These are phyloP conservation scores for Felis catus DNA, from an alignment of 2,113 vertebrate species.

Conservation along the genomic window F.catus_Fca126_mat1.0 CM031419.1:218613001-218613500, in stretches of 20 bases:
- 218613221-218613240: not conserved
- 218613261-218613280: not conserved
- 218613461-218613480: not conserved
- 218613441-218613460: not conserved
- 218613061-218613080: not conserved
- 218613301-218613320: not conserved
- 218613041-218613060: not conserved
- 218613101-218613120: not conserved
- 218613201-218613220: not conserved
- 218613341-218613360: not conserved
- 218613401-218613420: not conserved
- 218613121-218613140: not conserved
- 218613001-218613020: rapidly evolving
- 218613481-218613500: not conserved
- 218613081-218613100: not conserved
- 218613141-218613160: not conserved
- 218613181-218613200: not conserved
- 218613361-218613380: not conserved
- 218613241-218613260: not conserved
- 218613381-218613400: not conserved
- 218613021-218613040: rapidly evolving
- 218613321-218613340: not conserved
- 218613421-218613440: not conserved
- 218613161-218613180: not conserved
- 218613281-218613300: not conserved